A percentile compares a stretch with the other conserved stretches of the same genome.
phyloP scores from a whole-genome alignment of 2,113 vertebrate genomes.

The Synchiropus splendidus region DNA sequence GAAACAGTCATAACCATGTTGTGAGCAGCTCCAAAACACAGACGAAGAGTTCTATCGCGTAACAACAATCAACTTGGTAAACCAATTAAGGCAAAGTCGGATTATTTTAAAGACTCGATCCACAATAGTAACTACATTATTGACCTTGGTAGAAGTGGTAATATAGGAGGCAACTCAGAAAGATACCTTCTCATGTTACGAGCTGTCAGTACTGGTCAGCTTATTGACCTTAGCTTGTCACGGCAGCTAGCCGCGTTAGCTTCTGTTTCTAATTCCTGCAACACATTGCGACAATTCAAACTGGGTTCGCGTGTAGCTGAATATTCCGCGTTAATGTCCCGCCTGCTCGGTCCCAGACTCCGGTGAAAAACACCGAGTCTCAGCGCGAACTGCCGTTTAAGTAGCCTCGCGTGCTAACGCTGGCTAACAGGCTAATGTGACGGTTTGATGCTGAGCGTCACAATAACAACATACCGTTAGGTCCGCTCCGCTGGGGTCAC shows the following conservation, averaged over 20 bases:
- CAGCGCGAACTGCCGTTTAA: conserved; percentile 9
- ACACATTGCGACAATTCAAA: not conserved
- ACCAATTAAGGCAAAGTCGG: too few relatives aligned
- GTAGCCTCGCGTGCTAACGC: conserved; percentile 9
- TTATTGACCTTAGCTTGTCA: conserved; percentile 62
- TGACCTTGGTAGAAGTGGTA: too few relatives aligned
- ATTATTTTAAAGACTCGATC: too few relatives aligned
- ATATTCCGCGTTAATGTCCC: too few relatives aligned
- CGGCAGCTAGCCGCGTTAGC: conserved; percentile 25
- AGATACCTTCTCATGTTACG: conserved; percentile 13
- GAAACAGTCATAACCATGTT: too few relatives aligned
- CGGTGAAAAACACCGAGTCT: conserved; percentile 8
- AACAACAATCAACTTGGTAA: too few relatives aligned
- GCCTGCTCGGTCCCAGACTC: not conserved
- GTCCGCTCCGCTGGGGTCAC: not conserved
- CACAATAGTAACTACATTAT: too few relatives aligned
- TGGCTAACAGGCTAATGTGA: conserved; percentile 29
- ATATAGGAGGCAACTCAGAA: conserved; percentile 11
- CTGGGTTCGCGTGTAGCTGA: not conserved
- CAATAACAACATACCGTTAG: conserved; percentile 20
- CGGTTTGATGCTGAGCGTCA: conserved; percentile 35
- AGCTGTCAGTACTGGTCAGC: conserved; percentile 39
- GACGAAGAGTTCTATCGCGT: too few relatives aligned
- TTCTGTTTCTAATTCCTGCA: conserved; percentile 3
- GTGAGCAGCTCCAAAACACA: too few relatives aligned